phyloP scores from a whole-genome alignment of 2,797 vertebrate genomes.

The Choloepus didactylus region DNA sequence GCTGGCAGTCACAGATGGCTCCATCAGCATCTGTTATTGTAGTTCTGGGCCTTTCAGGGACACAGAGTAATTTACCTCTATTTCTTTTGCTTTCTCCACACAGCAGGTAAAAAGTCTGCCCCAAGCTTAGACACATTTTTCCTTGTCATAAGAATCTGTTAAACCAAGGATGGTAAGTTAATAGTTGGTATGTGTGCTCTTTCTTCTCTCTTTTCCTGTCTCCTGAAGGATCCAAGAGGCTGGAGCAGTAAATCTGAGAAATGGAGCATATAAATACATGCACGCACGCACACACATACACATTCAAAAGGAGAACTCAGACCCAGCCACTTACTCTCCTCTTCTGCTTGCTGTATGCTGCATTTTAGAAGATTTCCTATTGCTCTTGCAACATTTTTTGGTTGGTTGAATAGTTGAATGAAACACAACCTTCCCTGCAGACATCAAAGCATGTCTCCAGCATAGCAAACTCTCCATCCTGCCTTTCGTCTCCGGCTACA shows the following conservation, averaged over 20 bases:
- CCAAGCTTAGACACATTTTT: not conserved
- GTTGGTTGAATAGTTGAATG: conserved; percentile 79
- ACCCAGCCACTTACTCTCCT: not conserved
- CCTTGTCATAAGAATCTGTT: not conserved
- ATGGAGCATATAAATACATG: not conserved
- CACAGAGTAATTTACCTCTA: not conserved
- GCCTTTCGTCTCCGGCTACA: conserved; percentile 86
- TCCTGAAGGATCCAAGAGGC: conserved; percentile 41
- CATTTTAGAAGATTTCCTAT: conserved; percentile 65
- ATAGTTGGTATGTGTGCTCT: not conserved
- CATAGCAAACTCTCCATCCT: conserved; percentile 84
- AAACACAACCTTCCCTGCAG: conserved; percentile 83
- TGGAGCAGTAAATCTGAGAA: not conserved
- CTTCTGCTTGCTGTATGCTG: conserved; percentile 60
- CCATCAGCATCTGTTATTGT: not conserved
- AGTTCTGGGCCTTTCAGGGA: not conserved
- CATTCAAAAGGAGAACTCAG: not conserved
- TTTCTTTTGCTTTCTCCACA: not conserved
- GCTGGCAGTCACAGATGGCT: conserved; percentile 28
- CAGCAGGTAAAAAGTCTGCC: conserved; percentile 38
- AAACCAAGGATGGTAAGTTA: not conserved
- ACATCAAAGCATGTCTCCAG: conserved; percentile 88
- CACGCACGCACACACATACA: not conserved
- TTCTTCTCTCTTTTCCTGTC: conserved; percentile 15
- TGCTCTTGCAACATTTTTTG: conserved; percentile 73